phyloP scores from a whole-genome alignment of 2,113 vertebrate genomes.

The Oceanites oceanicus region DNA sequence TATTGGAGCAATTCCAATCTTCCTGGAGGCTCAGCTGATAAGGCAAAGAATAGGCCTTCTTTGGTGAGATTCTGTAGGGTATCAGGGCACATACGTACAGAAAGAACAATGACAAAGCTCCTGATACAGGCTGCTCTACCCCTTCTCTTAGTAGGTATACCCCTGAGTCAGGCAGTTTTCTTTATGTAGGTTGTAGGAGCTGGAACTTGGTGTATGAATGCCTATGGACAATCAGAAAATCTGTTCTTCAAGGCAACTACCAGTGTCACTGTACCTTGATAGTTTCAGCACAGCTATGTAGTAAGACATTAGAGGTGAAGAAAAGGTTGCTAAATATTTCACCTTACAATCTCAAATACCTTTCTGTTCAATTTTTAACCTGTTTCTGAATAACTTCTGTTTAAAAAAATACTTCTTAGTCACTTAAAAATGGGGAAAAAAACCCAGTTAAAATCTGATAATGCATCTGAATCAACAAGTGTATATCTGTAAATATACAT shows the following conservation, averaged over 20 bases:
- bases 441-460: not conserved
- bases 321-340: not conserved
- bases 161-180: not conserved
- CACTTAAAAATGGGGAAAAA: not conserved
- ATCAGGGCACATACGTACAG: not conserved
- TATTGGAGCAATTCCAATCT: not conserved
- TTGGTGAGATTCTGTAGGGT: not conserved
- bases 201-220: not conserved
- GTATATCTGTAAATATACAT: not conserved
- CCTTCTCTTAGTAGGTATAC: not conserved
- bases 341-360: not conserved
- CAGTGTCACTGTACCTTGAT: not conserved
- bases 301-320: not conserved
- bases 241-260: not conserved
- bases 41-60: not conserved
- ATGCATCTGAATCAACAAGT: not conserved
- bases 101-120: not conserved
- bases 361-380: not conserved
- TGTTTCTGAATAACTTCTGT: not conserved
- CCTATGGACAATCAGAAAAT: not conserved
- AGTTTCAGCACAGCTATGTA: not conserved
- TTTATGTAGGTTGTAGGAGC: not conserved
- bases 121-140: not conserved
- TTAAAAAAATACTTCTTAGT: not conserved
- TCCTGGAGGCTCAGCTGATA: not conserved